phyloP scores from a whole-genome alignment of 2,113 vertebrate genomes.

The Hydrochoerus hydrochaeris region DNA sequence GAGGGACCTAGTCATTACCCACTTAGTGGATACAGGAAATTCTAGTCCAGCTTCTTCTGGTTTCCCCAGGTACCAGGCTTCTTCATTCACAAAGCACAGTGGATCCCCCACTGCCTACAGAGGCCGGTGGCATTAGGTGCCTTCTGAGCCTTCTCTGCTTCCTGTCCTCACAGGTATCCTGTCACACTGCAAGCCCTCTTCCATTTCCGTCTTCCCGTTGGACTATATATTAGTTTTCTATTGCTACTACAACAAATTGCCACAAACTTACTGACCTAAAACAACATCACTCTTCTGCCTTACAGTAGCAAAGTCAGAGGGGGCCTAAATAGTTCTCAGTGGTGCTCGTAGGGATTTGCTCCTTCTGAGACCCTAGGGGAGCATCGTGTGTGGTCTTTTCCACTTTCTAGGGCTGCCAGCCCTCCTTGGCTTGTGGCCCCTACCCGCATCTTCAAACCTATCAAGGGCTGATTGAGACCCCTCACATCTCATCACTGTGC shows the following conservation, averaged over 20 bases:
- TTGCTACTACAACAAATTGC: background rate
- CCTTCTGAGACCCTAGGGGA: background rate
- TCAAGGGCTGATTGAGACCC: background rate
- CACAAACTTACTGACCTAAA: background rate
- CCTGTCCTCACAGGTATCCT: background rate
- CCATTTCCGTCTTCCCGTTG: background rate
- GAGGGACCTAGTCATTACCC: background rate
- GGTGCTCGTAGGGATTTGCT: background rate
- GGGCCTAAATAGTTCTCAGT: background rate
- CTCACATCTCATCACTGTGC: background rate
- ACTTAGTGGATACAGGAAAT: fast-evolving
- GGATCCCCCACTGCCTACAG: background rate
- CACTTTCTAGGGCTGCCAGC: background rate
- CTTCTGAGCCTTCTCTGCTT: background rate
- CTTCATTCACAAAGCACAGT: background rate
- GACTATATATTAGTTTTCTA: background rate
- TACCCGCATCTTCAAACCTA: background rate
- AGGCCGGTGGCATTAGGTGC: background rate
- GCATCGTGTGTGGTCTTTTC: background rate
- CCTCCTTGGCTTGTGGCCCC: background rate
- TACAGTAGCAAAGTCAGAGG: background rate
- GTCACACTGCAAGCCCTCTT: background rate
- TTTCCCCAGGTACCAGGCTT: background rate
- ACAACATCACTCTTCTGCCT: background rate
- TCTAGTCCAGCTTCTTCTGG: background rate